Evolutionary conservation across 2,888 invertebrate genomes (phyloP).

Genomic region (Idaea dimidiata): DNA sequence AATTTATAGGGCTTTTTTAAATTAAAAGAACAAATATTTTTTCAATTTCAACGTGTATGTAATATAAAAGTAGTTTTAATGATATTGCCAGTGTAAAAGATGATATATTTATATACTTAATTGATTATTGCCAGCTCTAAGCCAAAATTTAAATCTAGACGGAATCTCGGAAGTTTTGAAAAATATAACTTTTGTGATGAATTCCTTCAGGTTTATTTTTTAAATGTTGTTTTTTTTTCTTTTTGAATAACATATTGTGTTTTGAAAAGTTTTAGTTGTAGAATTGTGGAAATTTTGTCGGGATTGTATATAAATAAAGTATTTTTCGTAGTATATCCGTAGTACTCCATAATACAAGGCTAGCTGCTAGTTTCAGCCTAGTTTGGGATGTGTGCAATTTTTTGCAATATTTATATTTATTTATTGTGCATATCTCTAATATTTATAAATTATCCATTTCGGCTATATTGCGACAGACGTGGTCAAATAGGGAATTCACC

Average conservation of each 20-base stretch:
- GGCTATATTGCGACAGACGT: too few species aligned
- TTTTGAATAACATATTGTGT: neutral
- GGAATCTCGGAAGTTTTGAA: slow-evolving; percentile 24
- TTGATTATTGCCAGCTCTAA: slow-evolving; percentile 1
- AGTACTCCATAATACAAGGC: too few species aligned
- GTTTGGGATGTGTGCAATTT: too few species aligned
- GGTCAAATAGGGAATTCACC: neutral
- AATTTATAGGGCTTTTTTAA: neutral
- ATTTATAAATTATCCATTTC: too few species aligned
- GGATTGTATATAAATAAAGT: too few species aligned
- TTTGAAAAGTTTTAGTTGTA: neutral
- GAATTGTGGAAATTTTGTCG: neutral
- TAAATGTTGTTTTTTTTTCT: neutral
- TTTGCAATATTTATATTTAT: too few species aligned
- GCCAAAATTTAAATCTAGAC: slow-evolving; percentile 8
- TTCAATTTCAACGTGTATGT: neutral
- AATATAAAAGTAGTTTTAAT: neutral
- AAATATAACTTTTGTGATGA: slow-evolving; percentile 7
- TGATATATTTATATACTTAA: slow-evolving; percentile 12
- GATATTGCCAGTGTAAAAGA: slow-evolving; percentile 32
- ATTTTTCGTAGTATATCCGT: neutral
- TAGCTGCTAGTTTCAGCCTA: too few species aligned
- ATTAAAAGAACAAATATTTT: neutral
- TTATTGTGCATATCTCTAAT: too few species aligned
- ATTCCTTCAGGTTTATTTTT: neutral